phyloP scores from a whole-genome alignment of 2,113 vertebrate genomes.

The Holacanthus passer region DNA sequence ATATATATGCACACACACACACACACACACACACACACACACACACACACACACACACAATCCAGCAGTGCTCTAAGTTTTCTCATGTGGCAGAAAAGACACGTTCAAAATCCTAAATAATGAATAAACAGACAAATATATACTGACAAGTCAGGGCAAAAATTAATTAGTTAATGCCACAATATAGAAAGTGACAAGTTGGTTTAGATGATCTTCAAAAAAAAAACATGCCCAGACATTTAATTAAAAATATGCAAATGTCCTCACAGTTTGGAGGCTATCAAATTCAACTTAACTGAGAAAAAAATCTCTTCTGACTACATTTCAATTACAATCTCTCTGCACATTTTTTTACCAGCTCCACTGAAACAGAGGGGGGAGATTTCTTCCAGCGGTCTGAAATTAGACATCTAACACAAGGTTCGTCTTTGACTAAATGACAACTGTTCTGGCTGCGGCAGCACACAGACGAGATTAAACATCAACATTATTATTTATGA shows the following conservation, averaged over 20 bases:
- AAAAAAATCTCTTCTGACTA: constrained; percentile 74
- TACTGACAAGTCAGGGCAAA: constrained; percentile 74
- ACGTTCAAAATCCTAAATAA: constrained; percentile 57
- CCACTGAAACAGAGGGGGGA: constrained; percentile 28
- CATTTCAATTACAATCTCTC: constrained; percentile 77
- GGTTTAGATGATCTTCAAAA: constrained; percentile 68
- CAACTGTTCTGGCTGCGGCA: constrained; percentile 48
- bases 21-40: constrained; percentile 24
- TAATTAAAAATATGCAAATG: constrained; percentile 88
- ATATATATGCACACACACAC: constrained; percentile 10
- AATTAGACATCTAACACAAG: constrained; percentile 44
- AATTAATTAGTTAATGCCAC: constrained; percentile 77
- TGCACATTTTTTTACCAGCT: constrained; percentile 55
- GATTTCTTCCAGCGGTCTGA: constrained; percentile 18
- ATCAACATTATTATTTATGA: constrained; percentile 61
- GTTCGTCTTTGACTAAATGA: constrained; percentile 47
- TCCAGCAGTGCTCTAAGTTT: constrained; percentile 1
- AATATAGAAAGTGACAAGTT: constrained; percentile 75
- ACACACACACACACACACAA: constrained; percentile 3
- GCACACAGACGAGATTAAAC: constrained; percentile 47
- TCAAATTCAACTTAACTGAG: constrained; percentile 76
- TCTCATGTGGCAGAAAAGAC: constrained; percentile 32
- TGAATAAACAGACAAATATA: constrained; percentile 71
- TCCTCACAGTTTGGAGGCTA: constrained; percentile 70
- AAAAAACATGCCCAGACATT: constrained; percentile 71